Conservation (phyloP, 1,140 invertebrate species). For the Latrodectus geometricus region DNA sequence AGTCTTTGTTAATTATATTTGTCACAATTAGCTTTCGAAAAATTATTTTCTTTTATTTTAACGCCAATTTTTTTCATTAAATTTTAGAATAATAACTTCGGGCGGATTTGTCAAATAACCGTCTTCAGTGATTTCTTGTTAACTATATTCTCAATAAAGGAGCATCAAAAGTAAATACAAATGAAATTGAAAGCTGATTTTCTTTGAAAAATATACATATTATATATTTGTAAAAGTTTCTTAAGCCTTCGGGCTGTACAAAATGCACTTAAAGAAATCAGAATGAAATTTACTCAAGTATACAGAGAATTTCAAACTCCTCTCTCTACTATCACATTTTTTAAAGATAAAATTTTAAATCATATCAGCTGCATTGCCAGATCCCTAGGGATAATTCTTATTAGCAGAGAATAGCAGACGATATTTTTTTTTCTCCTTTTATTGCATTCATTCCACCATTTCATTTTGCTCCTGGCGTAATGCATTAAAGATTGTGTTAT, state of each 20-base stretch:
- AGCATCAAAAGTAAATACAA: not conserved
- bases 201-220: slow-evolving; percentile 8
- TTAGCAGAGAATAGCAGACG: slow-evolving; percentile 41
- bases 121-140: no score
- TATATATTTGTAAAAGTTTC: slow-evolving; percentile 26
- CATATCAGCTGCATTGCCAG: slow-evolving; percentile 50
- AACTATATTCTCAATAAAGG: no score
- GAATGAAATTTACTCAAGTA: slow-evolving; percentile 47
- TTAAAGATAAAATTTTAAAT: slow-evolving; percentile 53
- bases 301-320: slow-evolving; percentile 21
- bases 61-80: no score
- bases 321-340: slow-evolving; percentile 9
- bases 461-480: slow-evolving; percentile 38
- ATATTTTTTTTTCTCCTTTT: slow-evolving; percentile 36
- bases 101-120: no score
- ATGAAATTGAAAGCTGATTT: slow-evolving; percentile 3
- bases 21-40: no score
- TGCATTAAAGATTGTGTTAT: slow-evolving; percentile 60
- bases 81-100: no score
- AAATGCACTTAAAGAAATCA: slow-evolving; percentile 53
- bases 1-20: no score
- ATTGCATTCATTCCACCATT: slow-evolving; percentile 56
- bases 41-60: no score
- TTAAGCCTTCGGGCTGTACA: slow-evolving; percentile 21
- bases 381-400: slow-evolving; percentile 53